Percentiles rank a stretch among this genome's conserved stretches.
phyloP scores from a whole-genome alignment of 2,888 invertebrate genomes.

The Cyrtodaria siliqua region DNA sequence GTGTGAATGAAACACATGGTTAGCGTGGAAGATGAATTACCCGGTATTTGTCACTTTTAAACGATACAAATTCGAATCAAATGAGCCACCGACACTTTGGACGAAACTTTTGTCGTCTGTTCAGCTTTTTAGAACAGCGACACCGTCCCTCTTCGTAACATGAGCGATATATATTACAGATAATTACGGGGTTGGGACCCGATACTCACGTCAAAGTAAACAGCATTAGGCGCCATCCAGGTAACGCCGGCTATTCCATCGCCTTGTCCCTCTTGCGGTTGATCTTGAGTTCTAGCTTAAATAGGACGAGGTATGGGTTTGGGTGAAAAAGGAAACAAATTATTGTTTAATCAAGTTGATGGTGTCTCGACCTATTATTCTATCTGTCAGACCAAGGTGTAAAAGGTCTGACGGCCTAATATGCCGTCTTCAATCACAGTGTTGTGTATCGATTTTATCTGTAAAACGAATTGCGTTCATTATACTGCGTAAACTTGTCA shows the following conservation, averaged over 20 bases:
- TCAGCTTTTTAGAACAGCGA: conserved; percentile 40
- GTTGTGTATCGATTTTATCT: not conserved
- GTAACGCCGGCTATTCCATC: not conserved
- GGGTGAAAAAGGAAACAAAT: conserved; percentile 56
- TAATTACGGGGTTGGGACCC: conserved; percentile 37
- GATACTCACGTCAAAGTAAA: conserved; percentile 40
- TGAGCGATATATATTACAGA: conserved; percentile 48
- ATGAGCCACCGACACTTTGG: conserved; percentile 40
- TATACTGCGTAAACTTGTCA: too few relatives aligned
- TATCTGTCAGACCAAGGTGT: conserved; percentile 14
- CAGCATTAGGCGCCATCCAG: conserved; percentile 45
- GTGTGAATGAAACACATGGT: conserved; percentile 14
- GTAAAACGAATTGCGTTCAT: not conserved
- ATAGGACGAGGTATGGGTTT: conserved; percentile 21
- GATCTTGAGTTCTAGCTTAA: conserved; percentile 14
- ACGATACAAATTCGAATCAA: conserved; percentile 60
- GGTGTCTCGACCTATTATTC: conserved; percentile 30
- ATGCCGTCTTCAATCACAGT: conserved; percentile 1
- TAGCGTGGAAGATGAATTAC: conserved; percentile 55
- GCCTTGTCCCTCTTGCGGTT: not conserved
- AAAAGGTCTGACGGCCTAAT: conserved; percentile 17
- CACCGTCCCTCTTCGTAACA: conserved; percentile 33
- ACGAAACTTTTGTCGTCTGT: conserved; percentile 51
- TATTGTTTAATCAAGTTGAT: conserved; percentile 57
- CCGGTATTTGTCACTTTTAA: conserved; percentile 61